Evolutionary conservation across 1,140 invertebrate species (phyloP).

Genomic region (Calliopsis andreniformis): DNA sequence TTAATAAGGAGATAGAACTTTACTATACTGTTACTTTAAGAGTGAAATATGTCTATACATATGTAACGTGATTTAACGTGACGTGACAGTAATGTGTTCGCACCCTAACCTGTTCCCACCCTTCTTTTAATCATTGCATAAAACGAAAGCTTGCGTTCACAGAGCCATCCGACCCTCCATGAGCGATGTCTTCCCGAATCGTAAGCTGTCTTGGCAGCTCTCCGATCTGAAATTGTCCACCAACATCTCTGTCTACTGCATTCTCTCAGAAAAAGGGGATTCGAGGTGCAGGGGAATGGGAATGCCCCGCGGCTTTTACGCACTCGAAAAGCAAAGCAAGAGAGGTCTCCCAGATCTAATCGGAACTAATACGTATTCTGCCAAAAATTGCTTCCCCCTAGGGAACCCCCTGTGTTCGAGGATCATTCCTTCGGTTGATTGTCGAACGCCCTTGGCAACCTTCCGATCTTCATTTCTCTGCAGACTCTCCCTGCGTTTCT

Average conservation of each 20-base stretch:
- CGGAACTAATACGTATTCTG: constrained; percentile 32
- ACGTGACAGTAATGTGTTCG: too few relatives aligned
- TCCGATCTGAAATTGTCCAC: constrained; percentile 29
- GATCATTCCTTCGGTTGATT: constrained; percentile 12
- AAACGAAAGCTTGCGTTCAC: too few relatives aligned
- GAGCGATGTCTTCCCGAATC: constrained; percentile 23
- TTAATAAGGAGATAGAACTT: too few relatives aligned
- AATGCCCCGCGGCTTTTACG: background rate
- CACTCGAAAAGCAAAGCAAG: background rate
- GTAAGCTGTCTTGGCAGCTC: constrained; percentile 21
- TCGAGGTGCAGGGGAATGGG: background rate
- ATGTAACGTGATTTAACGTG: too few relatives aligned
- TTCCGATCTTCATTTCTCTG: constrained; percentile 25
- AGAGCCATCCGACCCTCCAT: too few relatives aligned
- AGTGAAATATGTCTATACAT: too few relatives aligned
- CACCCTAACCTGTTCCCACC: too few relatives aligned
- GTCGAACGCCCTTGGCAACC: constrained; percentile 15
- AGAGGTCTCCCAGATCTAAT: constrained; percentile 32
- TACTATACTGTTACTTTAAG: too few relatives aligned
- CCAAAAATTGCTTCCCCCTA: constrained; percentile 34
- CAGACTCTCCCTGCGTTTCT: background rate
- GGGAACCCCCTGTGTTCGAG: background rate
- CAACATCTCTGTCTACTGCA: background rate
- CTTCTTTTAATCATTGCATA: too few relatives aligned
- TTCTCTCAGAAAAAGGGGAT: background rate